Conservation (phyloP, 1,140 invertebrate genomes). For the Drosophila sechellia region DNA sequence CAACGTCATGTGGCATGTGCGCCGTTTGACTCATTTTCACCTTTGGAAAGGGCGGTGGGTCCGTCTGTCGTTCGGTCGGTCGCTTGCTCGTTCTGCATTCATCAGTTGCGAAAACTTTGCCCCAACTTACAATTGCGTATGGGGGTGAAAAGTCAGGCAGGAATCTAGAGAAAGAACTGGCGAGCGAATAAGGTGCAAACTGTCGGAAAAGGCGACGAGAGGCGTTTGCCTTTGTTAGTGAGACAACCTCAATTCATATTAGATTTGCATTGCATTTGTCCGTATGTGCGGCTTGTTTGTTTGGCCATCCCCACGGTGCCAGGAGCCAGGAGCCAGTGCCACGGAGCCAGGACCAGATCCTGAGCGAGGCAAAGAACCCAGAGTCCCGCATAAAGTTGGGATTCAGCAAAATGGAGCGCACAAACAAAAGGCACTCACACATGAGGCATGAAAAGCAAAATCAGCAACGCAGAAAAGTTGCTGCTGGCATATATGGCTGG, state of each 20-base stretch:
- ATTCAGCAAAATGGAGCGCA: constrained; percentile 81
- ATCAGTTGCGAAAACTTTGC: constrained; percentile 65
- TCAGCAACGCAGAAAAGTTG: constrained; percentile 42
- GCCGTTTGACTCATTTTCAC: constrained; percentile 76
- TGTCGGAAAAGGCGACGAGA: constrained; percentile 64
- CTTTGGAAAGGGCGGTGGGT: constrained; percentile 16
- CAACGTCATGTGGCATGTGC: constrained; percentile 80
- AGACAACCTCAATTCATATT: constrained; percentile 84
- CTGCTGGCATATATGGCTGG: constrained; percentile 34
- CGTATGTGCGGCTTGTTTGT: constrained; percentile 65
- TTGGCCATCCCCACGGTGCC: constrained; percentile 28
- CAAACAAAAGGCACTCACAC: constrained; percentile 73
- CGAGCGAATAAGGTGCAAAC: constrained; percentile 53
- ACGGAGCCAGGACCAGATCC: constrained; percentile 10
- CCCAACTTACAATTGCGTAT: constrained; percentile 53
- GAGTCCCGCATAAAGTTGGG: constrained; percentile 69
- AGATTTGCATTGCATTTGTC: constrained; percentile 69
- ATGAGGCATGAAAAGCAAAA: constrained; percentile 57
- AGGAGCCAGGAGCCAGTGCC: background rate
- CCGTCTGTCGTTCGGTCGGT: background rate
- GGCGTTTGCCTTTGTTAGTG: constrained; percentile 79
- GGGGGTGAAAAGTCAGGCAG: constrained; percentile 31
- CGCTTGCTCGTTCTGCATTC: constrained; percentile 52
- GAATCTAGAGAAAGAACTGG: background rate
- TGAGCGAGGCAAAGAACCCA: constrained; percentile 8